Evolutionary conservation across 2,113 vertebrate genomes (phyloP).

Genomic region (Tretioscincus oriximinensis): DNA sequence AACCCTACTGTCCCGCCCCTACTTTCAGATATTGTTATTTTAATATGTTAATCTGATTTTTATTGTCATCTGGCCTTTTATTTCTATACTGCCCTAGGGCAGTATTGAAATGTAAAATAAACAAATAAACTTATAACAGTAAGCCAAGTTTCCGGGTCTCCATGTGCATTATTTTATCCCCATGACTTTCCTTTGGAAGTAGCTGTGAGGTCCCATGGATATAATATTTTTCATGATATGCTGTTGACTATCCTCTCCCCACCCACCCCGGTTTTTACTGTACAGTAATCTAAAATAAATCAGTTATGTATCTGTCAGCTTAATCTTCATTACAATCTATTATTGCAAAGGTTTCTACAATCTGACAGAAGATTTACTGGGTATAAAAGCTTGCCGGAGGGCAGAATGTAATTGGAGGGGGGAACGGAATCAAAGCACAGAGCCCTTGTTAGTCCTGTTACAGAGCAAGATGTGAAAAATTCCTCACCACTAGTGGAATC

Average conservation of each 20-base stretch:
- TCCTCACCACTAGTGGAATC: slow-evolving; percentile 34
- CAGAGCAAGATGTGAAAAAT: slow-evolving; percentile 27
- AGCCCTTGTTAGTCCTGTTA: slow-evolving; percentile 45
- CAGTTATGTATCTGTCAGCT: slow-evolving; percentile 48
- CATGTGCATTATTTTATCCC: slow-evolving; percentile 28
- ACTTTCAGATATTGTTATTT: too few relatives aligned
- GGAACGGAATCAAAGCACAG: slow-evolving; percentile 50
- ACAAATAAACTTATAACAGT: neutral
- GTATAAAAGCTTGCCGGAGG: slow-evolving; percentile 59
- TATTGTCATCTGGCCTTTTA: too few relatives aligned
- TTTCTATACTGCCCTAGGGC: neutral
- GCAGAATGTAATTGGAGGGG: slow-evolving; percentile 52
- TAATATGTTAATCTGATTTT: too few relatives aligned
- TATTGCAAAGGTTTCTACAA: slow-evolving; percentile 53
- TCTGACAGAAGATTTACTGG: slow-evolving; percentile 54
- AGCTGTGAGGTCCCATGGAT: slow-evolving; percentile 1
- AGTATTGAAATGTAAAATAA: too few relatives aligned
- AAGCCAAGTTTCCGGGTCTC: neutral
- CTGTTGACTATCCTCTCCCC: neutral
- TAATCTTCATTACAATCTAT: slow-evolving; percentile 62
- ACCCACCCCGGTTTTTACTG: neutral
- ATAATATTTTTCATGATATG: slow-evolving; percentile 19
- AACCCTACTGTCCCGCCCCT: too few relatives aligned
- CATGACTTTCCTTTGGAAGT: slow-evolving; percentile 1
- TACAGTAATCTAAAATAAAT: slow-evolving; percentile 59